Evolutionary conservation across 2,113 vertebrate genomes (phyloP).

Genomic region (Tapirus terrestris): DNA sequence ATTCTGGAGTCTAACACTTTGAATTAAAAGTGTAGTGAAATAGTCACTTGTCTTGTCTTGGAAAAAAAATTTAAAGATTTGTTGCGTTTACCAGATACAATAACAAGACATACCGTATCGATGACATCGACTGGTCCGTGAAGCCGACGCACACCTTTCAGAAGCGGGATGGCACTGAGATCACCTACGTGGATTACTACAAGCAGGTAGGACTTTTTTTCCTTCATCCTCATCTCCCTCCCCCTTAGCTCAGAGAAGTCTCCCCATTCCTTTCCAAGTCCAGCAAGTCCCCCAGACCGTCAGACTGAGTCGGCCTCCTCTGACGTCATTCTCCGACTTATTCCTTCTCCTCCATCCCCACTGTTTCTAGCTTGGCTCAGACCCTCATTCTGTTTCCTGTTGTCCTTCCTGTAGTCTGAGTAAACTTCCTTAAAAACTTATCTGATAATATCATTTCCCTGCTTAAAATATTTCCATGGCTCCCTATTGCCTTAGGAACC

Average conservation of each 20-base stretch:
- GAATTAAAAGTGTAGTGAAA: constrained; percentile 4
- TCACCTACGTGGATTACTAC: constrained; percentile 85
- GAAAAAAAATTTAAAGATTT: not conserved
- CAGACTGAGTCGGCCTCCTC: not conserved
- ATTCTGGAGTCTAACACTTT: not conserved
- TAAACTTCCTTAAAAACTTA: not conserved
- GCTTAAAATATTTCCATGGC: not conserved
- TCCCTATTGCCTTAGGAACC: not conserved
- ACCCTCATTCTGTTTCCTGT: not conserved
- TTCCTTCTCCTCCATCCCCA: not conserved
- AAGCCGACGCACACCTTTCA: constrained; percentile 80
- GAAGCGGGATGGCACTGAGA: constrained; percentile 77
- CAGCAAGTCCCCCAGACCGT: not conserved
- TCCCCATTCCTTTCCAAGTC: not conserved
- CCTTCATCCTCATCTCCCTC: not conserved
- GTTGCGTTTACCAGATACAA: constrained; percentile 81
- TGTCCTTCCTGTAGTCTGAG: not conserved
- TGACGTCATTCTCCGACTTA: not conserved
- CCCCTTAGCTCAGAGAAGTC: not conserved
- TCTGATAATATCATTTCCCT: not conserved
- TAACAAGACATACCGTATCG: constrained; percentile 84
- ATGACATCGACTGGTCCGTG: constrained; percentile 84
- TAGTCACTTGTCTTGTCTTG: not conserved
- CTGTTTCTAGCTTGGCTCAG: not conserved
- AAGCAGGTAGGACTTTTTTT: constrained; percentile 75